phyloP scores from a whole-genome alignment of 2,113 vertebrate genomes.

The Lagopus muta region DNA sequence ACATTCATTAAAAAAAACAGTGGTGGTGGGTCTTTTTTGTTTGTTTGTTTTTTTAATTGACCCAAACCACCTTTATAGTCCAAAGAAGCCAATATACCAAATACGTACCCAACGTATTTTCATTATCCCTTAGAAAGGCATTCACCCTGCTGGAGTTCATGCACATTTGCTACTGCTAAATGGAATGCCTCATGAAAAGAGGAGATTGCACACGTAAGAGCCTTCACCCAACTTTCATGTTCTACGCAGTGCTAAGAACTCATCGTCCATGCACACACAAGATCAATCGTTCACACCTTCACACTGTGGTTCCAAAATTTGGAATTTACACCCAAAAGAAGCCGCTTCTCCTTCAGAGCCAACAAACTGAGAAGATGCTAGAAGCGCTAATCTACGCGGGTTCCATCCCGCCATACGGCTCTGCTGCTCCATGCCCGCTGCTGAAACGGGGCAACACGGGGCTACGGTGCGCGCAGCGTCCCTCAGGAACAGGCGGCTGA shows the following conservation, averaged over 20 bases:
- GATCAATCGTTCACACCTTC: background rate
- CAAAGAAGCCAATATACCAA: background rate
- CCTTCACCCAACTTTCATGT: background rate
- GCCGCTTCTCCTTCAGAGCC: background rate
- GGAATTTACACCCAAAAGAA: background rate
- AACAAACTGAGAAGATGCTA: background rate
- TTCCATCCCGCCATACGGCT: background rate
- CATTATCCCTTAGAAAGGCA: background rate
- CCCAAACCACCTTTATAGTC: background rate
- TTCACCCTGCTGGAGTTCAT: background rate
- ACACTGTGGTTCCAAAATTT: background rate
- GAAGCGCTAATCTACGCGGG: background rate
- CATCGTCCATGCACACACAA: background rate
- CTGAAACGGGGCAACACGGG: constrained; percentile 33
- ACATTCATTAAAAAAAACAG: background rate
- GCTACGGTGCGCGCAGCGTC: background rate
- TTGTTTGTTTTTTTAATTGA: background rate
- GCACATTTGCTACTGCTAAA: background rate
- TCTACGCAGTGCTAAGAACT: background rate
- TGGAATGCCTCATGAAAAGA: background rate
- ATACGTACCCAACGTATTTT: background rate
- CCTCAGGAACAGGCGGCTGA: background rate
- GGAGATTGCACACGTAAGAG: fast-evolving
- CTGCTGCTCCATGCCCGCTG: constrained; percentile 28
- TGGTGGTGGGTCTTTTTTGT: too few relatives aligned